Conservation (phyloP, 2,888 invertebrate genomes). For the Polydrusus cervinus region DNA sequence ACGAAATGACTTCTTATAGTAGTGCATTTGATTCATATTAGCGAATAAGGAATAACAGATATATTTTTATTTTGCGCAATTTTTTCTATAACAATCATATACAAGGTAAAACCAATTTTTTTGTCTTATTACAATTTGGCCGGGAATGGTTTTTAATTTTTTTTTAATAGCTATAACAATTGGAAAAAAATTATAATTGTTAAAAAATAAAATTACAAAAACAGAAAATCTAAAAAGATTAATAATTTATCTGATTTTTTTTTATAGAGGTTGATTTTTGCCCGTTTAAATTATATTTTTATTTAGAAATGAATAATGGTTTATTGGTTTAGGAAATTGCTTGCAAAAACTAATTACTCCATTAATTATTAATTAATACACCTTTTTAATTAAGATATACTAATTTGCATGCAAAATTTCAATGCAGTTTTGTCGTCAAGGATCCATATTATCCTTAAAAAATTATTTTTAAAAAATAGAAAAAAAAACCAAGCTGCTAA, state of each 20-base stretch:
- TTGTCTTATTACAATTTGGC: too few relatives aligned
- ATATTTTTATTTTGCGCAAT: too few relatives aligned
- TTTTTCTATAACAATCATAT: too few relatives aligned
- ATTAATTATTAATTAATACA: constrained; percentile 8
- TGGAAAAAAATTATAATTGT: not conserved
- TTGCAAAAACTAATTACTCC: not conserved
- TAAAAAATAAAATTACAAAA: not conserved
- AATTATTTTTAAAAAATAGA: constrained; percentile 3
- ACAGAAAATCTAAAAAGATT: not conserved
- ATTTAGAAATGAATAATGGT: not conserved
- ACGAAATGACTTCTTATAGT: too few relatives aligned
- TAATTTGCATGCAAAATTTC: constrained; percentile 27
- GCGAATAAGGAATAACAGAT: too few relatives aligned
- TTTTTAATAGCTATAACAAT: too few relatives aligned
- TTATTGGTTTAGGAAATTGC: not conserved
- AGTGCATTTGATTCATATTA: too few relatives aligned
- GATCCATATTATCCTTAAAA: constrained; percentile 14
- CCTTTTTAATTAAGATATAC: constrained; percentile 1
- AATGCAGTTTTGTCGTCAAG: constrained; percentile 13
- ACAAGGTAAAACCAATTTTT: too few relatives aligned
- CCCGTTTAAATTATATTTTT: too few relatives aligned
- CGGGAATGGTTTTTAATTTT: too few relatives aligned
- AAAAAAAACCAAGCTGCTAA: not conserved
- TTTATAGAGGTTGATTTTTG: too few relatives aligned
- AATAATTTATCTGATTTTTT: too few relatives aligned